Base-by-base conservation (phyloP, 2,888 invertebrate species). In the Tachystola acroxantha region DNA sequence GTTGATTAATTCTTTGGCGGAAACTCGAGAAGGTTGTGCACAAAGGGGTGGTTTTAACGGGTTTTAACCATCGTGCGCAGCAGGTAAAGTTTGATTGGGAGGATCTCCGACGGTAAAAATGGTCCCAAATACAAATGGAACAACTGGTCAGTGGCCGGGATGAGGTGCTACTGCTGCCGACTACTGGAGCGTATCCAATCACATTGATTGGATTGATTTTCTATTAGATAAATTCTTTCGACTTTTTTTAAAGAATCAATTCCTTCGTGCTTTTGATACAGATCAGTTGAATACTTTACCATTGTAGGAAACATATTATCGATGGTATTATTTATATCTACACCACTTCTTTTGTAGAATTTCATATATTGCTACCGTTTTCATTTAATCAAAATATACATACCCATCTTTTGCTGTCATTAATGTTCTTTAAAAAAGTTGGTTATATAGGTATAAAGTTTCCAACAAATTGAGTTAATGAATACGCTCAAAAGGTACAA, bases 11-110 rank as follows among this genome's bases (percentile, higher is more conserved):
- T 74, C 69, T 77, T 76, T 58, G 56, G 48, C 43, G 57, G 76
- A 58, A 81, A 86, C 73, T 66, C 56, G 82, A 85, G 79, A 85
- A 66, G 71, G 64, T 81, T 82, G 77, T 74, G 63, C 55, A 69
- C 66, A 72, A 77, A 76, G 67, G 74, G 68, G 57, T 50, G 50
- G 49, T 54, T 48, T 47, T 45, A 54, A 44, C 47, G 46, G 50
- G 53, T 48, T 50, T 47, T 36, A 36, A 41, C 39, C 39, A 16
- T 35, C 20, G 20, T 16, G 39, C 31, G 10, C 13, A 14, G 35
- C 46, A 45, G 46, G 40, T 42, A 27, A 27, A 27, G 12, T 27
- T 10, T 36, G 32, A 28, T 40, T 36, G 32, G 27, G 20, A 39
- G 37, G 38, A 28, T 36, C 38, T 40, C 39, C 30, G 16, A 25